Evolutionary conservation across 2,113 vertebrate species (phyloP).

Genomic region (Sus scrofa): T2T-Sscrofa CM000818.6:97928001-97928500

Average conservation of each 20-base stretch:
- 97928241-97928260: not conserved
- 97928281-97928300: not conserved
- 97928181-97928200: too few relatives aligned
- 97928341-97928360: not conserved
- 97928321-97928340: not conserved
- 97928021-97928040: slow-evolving; percentile 32
- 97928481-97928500: not conserved
- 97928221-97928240: too few relatives aligned
- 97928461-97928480: not conserved
- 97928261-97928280: not conserved
- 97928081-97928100: not conserved
- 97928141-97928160: too few relatives aligned
- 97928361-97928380: not conserved
- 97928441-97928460: not conserved
- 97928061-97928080: not conserved
- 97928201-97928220: too few relatives aligned
- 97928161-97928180: too few relatives aligned
- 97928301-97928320: not conserved
- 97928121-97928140: too few relatives aligned
- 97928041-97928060: not conserved
- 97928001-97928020: slow-evolving; percentile 3
- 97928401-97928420: not conserved
- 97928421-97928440: not conserved
- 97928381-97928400: not conserved
- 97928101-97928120: too few relatives aligned